Percentiles rank a stretch among this genome's conserved stretches.
Conservation (phyloP, 2,113 vertebrate genomes). For the Albula glossodonta region DNA sequence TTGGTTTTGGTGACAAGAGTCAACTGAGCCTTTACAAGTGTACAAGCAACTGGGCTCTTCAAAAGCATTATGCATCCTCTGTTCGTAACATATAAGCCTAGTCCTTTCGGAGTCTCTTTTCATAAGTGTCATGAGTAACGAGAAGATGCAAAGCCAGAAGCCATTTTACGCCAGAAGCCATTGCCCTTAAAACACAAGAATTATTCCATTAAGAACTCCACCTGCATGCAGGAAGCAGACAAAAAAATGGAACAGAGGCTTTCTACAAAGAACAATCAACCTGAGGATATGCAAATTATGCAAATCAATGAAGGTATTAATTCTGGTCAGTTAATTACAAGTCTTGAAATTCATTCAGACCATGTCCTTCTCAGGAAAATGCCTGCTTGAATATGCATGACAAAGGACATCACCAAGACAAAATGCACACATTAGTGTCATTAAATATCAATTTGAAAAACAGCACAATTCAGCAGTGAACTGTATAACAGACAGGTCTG, state of each 20-base stretch:
- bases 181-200: background rate
- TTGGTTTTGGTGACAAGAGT: too few relatives aligned
- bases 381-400: background rate
- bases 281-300: background rate
- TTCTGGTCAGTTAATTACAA: background rate
- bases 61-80: too few relatives aligned
- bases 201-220: background rate
- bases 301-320: background rate
- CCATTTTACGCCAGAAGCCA: background rate
- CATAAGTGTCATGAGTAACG: too few relatives aligned
- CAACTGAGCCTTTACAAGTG: too few relatives aligned
- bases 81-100: too few relatives aligned
- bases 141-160: background rate
- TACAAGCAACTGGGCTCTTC: too few relatives aligned
- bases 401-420: background rate
- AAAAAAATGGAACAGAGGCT: background rate
- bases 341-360: background rate
- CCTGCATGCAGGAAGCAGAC: background rate
- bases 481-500: too few relatives aligned
- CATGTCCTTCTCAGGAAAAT: background rate
- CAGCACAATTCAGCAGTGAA: too few relatives aligned
- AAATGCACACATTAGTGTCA: background rate
- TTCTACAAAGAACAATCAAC: background rate
- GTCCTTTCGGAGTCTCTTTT: too few relatives aligned
- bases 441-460: too few relatives aligned